Evolutionary conservation across 23 tunicate species (phyloP), one percentile per base, ranked within the genome.

Genomic region (Botrylloides violaceus): DNA sequence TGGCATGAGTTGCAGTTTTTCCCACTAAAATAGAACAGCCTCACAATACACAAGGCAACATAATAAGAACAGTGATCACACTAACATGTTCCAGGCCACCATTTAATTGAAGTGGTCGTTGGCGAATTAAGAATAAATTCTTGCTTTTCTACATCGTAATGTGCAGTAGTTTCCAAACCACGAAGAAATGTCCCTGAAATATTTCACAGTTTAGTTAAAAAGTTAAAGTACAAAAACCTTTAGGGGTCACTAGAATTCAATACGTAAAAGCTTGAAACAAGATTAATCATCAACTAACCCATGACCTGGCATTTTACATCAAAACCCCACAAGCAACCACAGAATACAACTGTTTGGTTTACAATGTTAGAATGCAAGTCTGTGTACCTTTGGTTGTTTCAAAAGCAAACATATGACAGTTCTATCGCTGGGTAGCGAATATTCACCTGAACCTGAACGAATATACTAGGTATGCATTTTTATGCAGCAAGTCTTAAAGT

Each of bases 1-100:
- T 71, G 22, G 97, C 97, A 71, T 90, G 97, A 1, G 89, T 90
- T 9, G 90, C 79, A 28, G 90, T 83, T 37, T 90, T 90, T 39
- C 97, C 97, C 88, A 90, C 97, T 90, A 71, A 34, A 78, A 70
- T 12, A 22, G 4, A 28, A 64, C 22, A n/a, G n/a, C n/a, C n/a
- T n/a, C n/a, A n/a, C n/a, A n/a, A n/a, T n/a, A n/a, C n/a, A n/a
- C n/a, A n/a, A n/a, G n/a, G 15, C 55, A 47, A 47, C 55, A 47
- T 58, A 5, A 5, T 4, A 9, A 5, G 3, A 58, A 58, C 5
- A 4, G 26, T 9, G 12, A 58, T 58, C 24, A 4, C 26, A 66
- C 87, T 77, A 29, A 88, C 96, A 77, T 53, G 96, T 77, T 57
- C 96, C 96, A 57, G 96, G 88, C 88, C 96, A 88, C 96, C 88